Evolutionary conservation across 2,888 invertebrate genomes (phyloP).

Genomic region (Melieria picta): DNA sequence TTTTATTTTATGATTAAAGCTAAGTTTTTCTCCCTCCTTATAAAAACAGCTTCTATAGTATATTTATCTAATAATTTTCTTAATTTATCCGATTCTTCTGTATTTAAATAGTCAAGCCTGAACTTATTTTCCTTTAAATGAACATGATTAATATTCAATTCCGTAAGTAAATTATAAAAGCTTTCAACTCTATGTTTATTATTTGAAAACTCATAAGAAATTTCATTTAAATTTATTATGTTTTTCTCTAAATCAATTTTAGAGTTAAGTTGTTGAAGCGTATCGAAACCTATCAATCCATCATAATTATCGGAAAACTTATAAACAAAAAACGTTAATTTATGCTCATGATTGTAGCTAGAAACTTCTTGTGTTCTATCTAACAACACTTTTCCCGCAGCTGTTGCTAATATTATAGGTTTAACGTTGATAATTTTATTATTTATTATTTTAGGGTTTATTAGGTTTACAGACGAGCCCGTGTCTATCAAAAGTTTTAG

Average conservation of each 20-base stretch:
- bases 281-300: conserved; percentile 17
- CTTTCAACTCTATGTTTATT: conserved; percentile 3
- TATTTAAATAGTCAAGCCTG: conserved; percentile 2
- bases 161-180: not conserved
- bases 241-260: conserved; percentile 2
- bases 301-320: conserved; percentile 13
- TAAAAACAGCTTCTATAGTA: conserved; percentile 55
- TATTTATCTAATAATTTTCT: conserved; percentile 2
- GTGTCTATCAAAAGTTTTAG: conserved; percentile 27
- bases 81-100: conserved; percentile 5
- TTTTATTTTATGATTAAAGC: conserved; percentile 21
- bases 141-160: not conserved
- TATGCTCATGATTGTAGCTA: not conserved
- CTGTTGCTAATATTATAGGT: conserved; percentile 25
- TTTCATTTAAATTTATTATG: not conserved
- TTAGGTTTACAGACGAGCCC: conserved; percentile 25
- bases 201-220: not conserved
- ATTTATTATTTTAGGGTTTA: conserved; percentile 19
- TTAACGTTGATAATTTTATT: conserved; percentile 11
- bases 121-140: not conserved
- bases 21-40: conserved; percentile 8
- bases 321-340: conserved; percentile 1
- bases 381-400: conserved; percentile 12
- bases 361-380: conserved; percentile 5
- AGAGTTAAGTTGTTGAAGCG: conserved; percentile 8